Percentiles rank a stretch among this genome's conserved stretches.
phyloP scores from a whole-genome alignment of 2,888 invertebrate genomes.

The Peribatodes rhomboidaria region DNA sequence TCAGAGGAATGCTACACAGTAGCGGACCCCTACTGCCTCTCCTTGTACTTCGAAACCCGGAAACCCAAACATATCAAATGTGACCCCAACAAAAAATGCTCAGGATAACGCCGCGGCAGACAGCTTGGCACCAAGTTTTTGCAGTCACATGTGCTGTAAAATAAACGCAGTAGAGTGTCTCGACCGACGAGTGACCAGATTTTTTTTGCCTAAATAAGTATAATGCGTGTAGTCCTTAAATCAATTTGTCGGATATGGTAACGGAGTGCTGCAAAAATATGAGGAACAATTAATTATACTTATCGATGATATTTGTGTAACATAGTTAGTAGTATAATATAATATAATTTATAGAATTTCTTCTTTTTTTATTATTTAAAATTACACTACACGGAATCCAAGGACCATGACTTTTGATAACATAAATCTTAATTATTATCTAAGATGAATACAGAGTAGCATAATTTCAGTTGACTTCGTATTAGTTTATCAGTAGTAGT shows the following conservation, averaged over 20 bases:
- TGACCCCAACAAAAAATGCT: slow-evolving; percentile 40
- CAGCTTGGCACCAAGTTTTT: slow-evolving; percentile 78
- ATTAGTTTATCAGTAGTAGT: no score
- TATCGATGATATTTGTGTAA: not conserved
- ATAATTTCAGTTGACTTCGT: no score
- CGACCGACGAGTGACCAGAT: slow-evolving; percentile 46
- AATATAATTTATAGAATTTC: no score
- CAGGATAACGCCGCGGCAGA: slow-evolving; percentile 55
- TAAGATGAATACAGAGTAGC: no score
- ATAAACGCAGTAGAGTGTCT: slow-evolving; percentile 51
- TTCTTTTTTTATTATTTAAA: no score
- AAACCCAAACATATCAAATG: slow-evolving; percentile 41
- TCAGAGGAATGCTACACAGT: not conserved
- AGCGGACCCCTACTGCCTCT: not conserved
- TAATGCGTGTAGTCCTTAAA: slow-evolving; percentile 66
- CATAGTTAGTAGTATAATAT: no score
- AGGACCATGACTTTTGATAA: no score
- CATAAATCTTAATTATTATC: no score
- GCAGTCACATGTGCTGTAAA: slow-evolving; percentile 45
- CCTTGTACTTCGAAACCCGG: slow-evolving; percentile 33
- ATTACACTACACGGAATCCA: no score
- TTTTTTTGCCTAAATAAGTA: slow-evolving; percentile 36
- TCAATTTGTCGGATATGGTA: slow-evolving; percentile 72
- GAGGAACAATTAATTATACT: not conserved
- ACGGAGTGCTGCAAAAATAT: slow-evolving; percentile 45